These are phyloP conservation scores for Trematocara nigrifrons DNA, from an alignment of 2,113 vertebrate species.

Conservation along the genomic window DNA sequence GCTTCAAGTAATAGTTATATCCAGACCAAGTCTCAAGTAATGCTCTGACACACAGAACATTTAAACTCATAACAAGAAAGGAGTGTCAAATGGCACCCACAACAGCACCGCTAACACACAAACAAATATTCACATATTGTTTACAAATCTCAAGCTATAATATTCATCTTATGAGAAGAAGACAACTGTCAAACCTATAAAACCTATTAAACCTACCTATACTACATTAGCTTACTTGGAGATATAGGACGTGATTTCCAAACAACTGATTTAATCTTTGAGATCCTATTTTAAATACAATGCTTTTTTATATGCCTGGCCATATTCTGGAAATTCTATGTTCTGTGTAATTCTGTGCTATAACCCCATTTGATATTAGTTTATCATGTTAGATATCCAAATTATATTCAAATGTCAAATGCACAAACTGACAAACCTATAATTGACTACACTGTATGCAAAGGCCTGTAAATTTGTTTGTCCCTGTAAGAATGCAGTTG, in stretches of 20 bases:
- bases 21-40: not conserved
- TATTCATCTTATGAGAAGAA: not conserved
- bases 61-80: not conserved
- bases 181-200: not conserved
- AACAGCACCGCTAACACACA: not conserved
- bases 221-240: not conserved
- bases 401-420: not conserved
- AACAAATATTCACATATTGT: not conserved
- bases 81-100: not conserved
- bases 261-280: not conserved
- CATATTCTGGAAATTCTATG: not conserved
- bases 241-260: not conserved
- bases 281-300: not conserved
- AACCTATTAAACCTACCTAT: not conserved
- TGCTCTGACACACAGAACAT: not conserved
- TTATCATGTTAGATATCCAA: not conserved
- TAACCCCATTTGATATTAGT: not conserved
- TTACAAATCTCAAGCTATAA: not conserved
- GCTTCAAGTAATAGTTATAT: not conserved
- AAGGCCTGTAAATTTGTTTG: not conserved
- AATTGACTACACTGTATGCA: not conserved
- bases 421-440: not conserved
- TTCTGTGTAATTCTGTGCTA: not conserved
- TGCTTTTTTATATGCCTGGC: not conserved
- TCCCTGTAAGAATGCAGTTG: not conserved